Evolutionary conservation across 1,140 invertebrate species (phyloP).

Genomic region (Sesamia nonagrioides): DNA sequence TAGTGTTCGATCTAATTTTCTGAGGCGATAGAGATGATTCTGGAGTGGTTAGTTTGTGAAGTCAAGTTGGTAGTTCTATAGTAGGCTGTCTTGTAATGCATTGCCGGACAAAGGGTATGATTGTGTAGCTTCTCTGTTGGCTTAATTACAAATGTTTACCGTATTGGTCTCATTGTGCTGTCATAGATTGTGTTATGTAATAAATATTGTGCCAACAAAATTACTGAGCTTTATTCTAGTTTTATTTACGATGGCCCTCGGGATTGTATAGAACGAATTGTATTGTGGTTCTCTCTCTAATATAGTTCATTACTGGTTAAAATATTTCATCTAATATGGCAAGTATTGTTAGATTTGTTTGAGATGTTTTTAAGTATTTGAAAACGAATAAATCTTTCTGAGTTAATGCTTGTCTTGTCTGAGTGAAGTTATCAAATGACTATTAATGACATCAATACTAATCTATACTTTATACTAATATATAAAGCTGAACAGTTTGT

Average conservation of each 20-base stretch:
- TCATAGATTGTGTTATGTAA: conserved; percentile 45
- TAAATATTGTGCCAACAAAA: conserved; percentile 36
- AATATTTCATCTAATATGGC: conserved; percentile 2
- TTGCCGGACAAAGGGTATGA: conserved; percentile 67
- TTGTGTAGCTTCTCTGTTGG: conserved; percentile 59
- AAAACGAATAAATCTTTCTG: background rate
- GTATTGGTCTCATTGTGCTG: conserved; percentile 52
- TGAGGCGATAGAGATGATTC: background rate
- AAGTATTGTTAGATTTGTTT: background rate
- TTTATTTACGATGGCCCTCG: conserved; percentile 16
- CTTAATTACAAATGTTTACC: conserved; percentile 57
- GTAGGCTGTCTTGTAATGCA: conserved; percentile 59
- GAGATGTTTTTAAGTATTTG: background rate
- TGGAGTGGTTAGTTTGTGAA: background rate
- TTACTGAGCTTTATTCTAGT: conserved; percentile 25
- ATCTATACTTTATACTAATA: no score
- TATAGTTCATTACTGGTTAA: conserved; percentile 6
- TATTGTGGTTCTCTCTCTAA: background rate
- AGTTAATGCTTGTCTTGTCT: background rate
- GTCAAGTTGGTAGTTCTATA: conserved; percentile 13
- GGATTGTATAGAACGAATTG: background rate
- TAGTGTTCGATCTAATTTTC: conserved; percentile 38
- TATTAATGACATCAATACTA: no score
- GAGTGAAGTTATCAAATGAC: background rate
- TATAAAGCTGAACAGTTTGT: no score